Percentiles rank a stretch among this genome's conserved stretches.
These are phyloP conservation scores for Megalops cyprinoides DNA, from an alignment of 2,797 vertebrate genomes.

Conservation along the genomic window DNA sequence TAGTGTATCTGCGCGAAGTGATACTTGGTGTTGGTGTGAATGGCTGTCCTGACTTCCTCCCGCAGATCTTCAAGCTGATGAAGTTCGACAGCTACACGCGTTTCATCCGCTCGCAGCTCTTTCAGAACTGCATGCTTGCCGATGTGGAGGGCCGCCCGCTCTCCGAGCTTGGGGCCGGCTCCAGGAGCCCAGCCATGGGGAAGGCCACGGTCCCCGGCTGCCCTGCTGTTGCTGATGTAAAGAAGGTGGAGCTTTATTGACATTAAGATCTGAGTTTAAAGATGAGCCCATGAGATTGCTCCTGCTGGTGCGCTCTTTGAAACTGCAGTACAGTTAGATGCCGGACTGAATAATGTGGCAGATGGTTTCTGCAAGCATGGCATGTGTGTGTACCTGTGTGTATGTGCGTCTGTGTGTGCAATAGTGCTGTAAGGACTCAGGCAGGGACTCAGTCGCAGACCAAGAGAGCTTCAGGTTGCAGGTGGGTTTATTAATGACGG, in stretches of 20 bases:
- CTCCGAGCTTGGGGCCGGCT: constrained; percentile 62
- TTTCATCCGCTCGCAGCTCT: constrained; percentile 92
- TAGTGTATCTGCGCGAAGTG: too few species aligned
- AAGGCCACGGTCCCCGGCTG: constrained; percentile 50
- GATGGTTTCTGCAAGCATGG: neutral
- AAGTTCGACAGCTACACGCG: constrained; percentile 98
- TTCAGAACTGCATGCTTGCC: constrained; percentile 87
- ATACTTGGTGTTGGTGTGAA: too few species aligned
- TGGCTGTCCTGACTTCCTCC: neutral
- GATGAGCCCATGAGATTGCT: too few species aligned
- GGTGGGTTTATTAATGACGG: too few species aligned
- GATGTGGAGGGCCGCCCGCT: constrained; percentile 84
- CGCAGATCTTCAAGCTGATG: constrained; percentile 97
- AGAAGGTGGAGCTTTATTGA: constrained; percentile 59
- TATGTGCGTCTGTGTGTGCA: neutral
- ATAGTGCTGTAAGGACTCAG: too few species aligned
- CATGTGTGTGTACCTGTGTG: neutral
- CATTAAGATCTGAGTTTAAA: neutral
- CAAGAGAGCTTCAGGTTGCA: too few species aligned
- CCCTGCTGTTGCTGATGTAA: constrained; percentile 27
- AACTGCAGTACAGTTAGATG: neutral
- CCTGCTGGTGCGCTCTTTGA: too few species aligned
- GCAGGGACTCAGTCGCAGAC: too few species aligned
- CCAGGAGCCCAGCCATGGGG: constrained; percentile 50
- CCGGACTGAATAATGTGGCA: neutral